Evolutionary conservation across 2,797 vertebrate species (phyloP).

Genomic region (Rallus crepitans): DNA sequence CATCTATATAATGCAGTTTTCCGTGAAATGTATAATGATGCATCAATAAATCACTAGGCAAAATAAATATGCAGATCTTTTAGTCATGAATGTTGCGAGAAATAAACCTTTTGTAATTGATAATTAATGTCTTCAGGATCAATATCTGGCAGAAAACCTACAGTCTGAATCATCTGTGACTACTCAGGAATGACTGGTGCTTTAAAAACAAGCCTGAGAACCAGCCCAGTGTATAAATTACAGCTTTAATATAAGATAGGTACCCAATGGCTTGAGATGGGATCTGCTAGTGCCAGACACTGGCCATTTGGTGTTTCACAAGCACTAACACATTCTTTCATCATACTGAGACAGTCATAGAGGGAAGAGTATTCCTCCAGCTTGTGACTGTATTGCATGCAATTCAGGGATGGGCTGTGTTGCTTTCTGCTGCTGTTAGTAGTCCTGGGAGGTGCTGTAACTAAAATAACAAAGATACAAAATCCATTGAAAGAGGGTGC

Average conservation of each 20-base stretch:
- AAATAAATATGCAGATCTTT: constrained; percentile 78
- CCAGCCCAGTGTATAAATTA: constrained; percentile 74
- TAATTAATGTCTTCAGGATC: constrained; percentile 82
- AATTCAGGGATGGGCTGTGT: not conserved
- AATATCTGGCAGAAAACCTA: constrained; percentile 76
- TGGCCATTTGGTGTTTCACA: not conserved
- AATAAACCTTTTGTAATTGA: constrained; percentile 82
- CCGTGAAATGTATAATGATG: constrained; percentile 65
- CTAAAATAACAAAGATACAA: not conserved
- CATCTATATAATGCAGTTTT: constrained; percentile 71
- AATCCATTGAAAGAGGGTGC: not conserved
- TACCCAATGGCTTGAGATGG: not conserved
- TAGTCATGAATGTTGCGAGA: constrained; percentile 66
- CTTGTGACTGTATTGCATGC: not conserved
- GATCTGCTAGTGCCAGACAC: not conserved
- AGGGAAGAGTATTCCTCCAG: not conserved
- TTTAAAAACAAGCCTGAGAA: constrained; percentile 60
- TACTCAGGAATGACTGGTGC: constrained; percentile 72
- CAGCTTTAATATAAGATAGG: constrained; percentile 42
- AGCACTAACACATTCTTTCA: not conserved
- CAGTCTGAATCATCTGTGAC: constrained; percentile 73
- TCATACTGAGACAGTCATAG: not conserved
- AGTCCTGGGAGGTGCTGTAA: not conserved
- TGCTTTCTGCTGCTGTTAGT: not conserved
- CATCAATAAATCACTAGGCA: constrained; percentile 77